Evolutionary conservation across 2,888 invertebrate genomes (phyloP).

Genomic region (Cactoblastis cactorum): DNA sequence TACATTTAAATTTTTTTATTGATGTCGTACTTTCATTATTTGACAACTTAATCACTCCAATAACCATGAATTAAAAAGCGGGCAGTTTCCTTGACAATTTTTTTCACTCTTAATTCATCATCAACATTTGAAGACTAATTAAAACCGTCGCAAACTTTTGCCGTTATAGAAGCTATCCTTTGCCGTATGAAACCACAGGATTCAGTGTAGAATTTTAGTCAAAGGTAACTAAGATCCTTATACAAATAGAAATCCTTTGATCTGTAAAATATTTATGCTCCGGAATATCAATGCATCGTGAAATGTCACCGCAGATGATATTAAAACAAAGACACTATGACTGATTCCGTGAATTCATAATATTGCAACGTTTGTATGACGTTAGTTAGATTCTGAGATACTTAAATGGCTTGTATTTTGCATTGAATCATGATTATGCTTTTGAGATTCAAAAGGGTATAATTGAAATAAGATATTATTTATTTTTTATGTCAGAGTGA

Average conservation of each 20-base stretch:
- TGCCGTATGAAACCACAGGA: constrained; percentile 50
- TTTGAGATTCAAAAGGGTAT: too few species aligned
- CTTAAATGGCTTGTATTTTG: background rate
- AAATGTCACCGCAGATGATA: constrained; percentile 24
- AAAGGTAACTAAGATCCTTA: constrained; percentile 45
- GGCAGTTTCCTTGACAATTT: too few species aligned
- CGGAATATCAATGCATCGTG: constrained; percentile 33
- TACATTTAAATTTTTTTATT: too few species aligned
- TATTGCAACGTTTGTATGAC: background rate
- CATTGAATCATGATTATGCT: background rate
- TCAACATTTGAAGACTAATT: too few species aligned
- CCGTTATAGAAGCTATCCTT: too few species aligned
- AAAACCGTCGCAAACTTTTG: too few species aligned
- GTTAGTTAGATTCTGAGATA: background rate
- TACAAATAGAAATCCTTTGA: constrained; percentile 59
- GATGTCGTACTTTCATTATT: too few species aligned
- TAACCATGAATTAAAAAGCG: too few species aligned
- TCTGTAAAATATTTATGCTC: constrained; percentile 42
- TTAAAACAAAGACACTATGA: constrained; percentile 10
- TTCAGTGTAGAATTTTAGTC: constrained; percentile 44
- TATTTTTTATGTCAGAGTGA: too few species aligned
- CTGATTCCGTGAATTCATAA: constrained; percentile 3
- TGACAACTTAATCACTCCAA: too few species aligned
- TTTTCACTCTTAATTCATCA: too few species aligned
- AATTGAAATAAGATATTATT: too few species aligned